These are phyloP conservation scores for Brachystomella parvula DNA, from an alignment of 1,140 invertebrate species.

Conservation along the genomic window DNA sequence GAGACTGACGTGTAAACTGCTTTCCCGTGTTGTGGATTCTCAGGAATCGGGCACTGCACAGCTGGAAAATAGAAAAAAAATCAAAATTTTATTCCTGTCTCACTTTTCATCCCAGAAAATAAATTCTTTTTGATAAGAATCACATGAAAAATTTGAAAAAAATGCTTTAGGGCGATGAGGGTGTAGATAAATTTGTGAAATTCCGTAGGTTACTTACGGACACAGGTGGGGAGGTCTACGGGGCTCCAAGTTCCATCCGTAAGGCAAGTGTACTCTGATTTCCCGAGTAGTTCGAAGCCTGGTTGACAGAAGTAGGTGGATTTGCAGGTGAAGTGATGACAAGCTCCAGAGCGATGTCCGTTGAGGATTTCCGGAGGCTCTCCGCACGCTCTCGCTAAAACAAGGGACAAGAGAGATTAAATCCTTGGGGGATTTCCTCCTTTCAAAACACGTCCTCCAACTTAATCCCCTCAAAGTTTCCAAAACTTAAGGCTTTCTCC, in stretches of 20 bases:
- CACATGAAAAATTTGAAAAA: too few species aligned
- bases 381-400: conserved; percentile 39
- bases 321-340: conserved; percentile 81
- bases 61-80: too few species aligned
- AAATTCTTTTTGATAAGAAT: too few species aligned
- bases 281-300: conserved; percentile 82
- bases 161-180: too few species aligned
- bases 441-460: too few species aligned
- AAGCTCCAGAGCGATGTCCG: conserved; percentile 82
- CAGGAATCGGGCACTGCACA: conserved; percentile 69
- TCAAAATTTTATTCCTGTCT: too few species aligned
- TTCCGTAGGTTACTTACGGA: conserved; percentile 55
- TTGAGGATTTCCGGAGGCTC: conserved; percentile 75
- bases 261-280: conserved; percentile 70
- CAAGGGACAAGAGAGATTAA: background rate
- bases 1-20: conserved; percentile 84
- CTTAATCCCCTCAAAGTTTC: too few species aligned
- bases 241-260: conserved; percentile 79
- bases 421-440: too few species aligned
- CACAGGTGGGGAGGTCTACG: conserved; percentile 77
- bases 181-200: conserved; percentile 39
- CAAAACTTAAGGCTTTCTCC: too few species aligned
- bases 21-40: conserved; percentile 79
- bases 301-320: conserved; percentile 87
- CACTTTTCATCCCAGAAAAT: too few species aligned